Conservation (phyloP, 2,113 vertebrate species). For the Tringa solitaria region DNA sequence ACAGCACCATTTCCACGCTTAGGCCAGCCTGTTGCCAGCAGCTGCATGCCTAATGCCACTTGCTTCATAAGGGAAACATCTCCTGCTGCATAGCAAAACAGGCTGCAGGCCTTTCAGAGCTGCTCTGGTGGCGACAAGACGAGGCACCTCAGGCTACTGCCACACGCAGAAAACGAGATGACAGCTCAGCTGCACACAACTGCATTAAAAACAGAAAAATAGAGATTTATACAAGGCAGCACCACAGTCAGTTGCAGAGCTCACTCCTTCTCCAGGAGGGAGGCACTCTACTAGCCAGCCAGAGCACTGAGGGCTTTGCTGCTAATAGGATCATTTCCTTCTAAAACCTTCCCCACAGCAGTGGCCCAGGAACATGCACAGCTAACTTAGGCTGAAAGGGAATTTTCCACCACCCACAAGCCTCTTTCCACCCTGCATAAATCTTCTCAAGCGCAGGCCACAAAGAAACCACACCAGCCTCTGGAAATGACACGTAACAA, state of each 20-base stretch:
- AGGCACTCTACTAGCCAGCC: background rate
- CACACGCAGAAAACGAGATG: background rate
- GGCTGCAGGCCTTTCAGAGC: background rate
- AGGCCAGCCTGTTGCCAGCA: background rate
- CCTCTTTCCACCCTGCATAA: background rate
- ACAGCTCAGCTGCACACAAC: background rate
- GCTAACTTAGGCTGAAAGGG: conserved; percentile 24
- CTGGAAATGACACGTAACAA: background rate
- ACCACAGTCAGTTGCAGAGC: background rate
- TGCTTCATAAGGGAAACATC: background rate
- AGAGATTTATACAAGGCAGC: background rate
- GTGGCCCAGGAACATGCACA: background rate
- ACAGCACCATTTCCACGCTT: background rate
- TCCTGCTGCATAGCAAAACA: background rate
- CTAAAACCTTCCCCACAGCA: background rate
- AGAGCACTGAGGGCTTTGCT: background rate
- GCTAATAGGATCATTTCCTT: conserved; percentile 41
- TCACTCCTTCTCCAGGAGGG: background rate
- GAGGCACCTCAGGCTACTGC: background rate
- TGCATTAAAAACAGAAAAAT: background rate
- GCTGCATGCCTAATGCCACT: background rate
- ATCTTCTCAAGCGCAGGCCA: background rate
- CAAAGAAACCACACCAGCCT: background rate
- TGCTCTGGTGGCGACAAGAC: background rate
- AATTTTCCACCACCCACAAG: conserved; percentile 41